Percentiles rank a stretch among this genome's conserved stretches.
Conservation (phyloP, 2,888 invertebrate species). For the Syrphus vitripennis region DNA sequence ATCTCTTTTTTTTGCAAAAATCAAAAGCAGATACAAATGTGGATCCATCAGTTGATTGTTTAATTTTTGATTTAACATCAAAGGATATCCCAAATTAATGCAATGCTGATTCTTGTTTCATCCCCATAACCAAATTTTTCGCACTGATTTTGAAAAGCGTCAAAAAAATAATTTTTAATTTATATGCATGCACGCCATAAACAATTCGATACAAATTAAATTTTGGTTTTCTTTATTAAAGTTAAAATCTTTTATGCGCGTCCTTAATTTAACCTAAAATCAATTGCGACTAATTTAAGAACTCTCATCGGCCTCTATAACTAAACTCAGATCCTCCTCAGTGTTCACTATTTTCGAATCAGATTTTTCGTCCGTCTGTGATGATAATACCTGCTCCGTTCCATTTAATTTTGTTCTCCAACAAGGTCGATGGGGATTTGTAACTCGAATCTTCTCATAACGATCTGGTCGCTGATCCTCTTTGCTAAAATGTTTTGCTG, state of each 20-base stretch:
- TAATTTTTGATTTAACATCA: no score
- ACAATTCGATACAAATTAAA: not conserved
- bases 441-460: constrained; percentile 77
- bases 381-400: not conserved
- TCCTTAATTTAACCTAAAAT: not conserved
- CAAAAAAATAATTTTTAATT: no score
- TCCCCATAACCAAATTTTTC: no score
- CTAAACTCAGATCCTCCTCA: not conserved
- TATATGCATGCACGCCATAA: not conserved
- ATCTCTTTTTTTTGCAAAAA: no score
- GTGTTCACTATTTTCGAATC: not conserved
- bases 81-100: no score
- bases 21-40: no score
- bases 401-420: constrained; percentile 40
- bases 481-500: constrained; percentile 83
- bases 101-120: no score
- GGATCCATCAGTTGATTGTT: no score
- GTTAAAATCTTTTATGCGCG: not conserved
- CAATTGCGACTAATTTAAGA: not conserved
- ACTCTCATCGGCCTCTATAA: not conserved
- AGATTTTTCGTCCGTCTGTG: not conserved
- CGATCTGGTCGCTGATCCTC: constrained; percentile 74
- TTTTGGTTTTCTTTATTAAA: constrained; percentile 4
- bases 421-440: constrained; percentile 62
- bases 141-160: no score